A percentile compares a stretch with the other conserved stretches of the same genome.
Conservation (phyloP, 2,888 invertebrate genomes). For the Azorinus chamasolen region DNA sequence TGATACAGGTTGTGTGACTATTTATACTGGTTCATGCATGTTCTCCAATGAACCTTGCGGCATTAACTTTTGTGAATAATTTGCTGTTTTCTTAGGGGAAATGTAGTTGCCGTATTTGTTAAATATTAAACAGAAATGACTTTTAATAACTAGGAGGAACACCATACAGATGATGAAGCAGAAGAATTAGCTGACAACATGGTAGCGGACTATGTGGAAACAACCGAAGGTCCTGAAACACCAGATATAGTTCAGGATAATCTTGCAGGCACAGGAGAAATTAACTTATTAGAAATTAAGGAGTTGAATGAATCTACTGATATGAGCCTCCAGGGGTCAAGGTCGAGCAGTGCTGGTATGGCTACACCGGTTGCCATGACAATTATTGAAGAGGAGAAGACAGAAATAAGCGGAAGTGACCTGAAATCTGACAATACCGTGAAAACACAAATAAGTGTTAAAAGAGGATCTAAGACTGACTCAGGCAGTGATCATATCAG, state of each 20-base stretch:
- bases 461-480: slow-evolving; percentile 8
- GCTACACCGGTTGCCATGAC: slow-evolving; percentile 35
- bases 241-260: slow-evolving; percentile 41
- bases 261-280: slow-evolving; percentile 60
- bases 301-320: slow-evolving; percentile 57
- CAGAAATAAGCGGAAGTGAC: slow-evolving; percentile 43
- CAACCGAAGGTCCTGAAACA: slow-evolving; percentile 31
- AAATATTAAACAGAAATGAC: too few relatives aligned
- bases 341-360: slow-evolving; percentile 51
- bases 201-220: slow-evolving; percentile 21
- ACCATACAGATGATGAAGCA: neutral
- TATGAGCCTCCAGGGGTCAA: slow-evolving; percentile 50
- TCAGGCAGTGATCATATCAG: slow-evolving; percentile 7
- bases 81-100: too few relatives aligned
- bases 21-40: too few relatives aligned
- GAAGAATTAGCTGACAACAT: slow-evolving; percentile 18
- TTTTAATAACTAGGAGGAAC: too few relatives aligned
- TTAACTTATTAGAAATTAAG: slow-evolving; percentile 49
- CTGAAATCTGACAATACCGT: slow-evolving; percentile 25
- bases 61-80: too few relatives aligned
- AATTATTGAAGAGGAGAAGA: slow-evolving; percentile 47
- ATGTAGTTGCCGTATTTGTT: too few relatives aligned
- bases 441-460: slow-evolving; percentile 16
- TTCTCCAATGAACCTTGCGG: too few relatives aligned
- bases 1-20: too few relatives aligned